These are phyloP conservation scores for Lethocerus indicus DNA, from an alignment of 1,140 invertebrate species.

Conservation along the genomic window DNA sequence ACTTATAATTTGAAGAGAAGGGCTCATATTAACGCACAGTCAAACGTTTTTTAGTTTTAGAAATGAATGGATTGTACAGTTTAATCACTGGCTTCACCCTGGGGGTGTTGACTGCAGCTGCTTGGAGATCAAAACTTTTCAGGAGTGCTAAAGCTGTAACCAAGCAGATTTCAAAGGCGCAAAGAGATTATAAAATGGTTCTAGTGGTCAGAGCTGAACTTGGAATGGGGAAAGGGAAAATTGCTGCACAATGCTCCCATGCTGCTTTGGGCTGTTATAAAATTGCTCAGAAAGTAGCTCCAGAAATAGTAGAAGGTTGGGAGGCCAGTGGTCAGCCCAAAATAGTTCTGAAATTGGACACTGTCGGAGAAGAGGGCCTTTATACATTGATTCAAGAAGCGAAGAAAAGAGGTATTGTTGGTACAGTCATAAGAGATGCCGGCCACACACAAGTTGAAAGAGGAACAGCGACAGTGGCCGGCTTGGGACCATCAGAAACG, in stretches of 20 bases:
- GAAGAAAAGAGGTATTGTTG: conserved; percentile 43
- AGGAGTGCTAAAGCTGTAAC: not conserved
- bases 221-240: conserved; percentile 90
- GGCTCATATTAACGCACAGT: too few species aligned
- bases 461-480: conserved; percentile 78
- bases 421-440: conserved; percentile 66
- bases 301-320: conserved; percentile 53
- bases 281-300: conserved; percentile 39
- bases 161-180: not conserved
- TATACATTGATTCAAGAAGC: conserved; percentile 46
- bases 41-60: too few species aligned
- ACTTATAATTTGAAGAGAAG: too few species aligned
- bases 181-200: conserved; percentile 45
- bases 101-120: not conserved
- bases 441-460: conserved; percentile 76
- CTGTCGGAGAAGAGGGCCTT: conserved; percentile 39
- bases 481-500: conserved; percentile 70
- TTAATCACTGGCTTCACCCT: not conserved
- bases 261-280: conserved; percentile 68
- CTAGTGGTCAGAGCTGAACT: conserved; percentile 76
- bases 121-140: not conserved
- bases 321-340: conserved; percentile 62
- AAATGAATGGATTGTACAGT: too few species aligned
- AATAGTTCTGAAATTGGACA: conserved; percentile 41
- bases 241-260: conserved; percentile 82